Evolutionary conservation across 2,113 vertebrate species (phyloP).

Genomic region (Pimephales promelas): DNA sequence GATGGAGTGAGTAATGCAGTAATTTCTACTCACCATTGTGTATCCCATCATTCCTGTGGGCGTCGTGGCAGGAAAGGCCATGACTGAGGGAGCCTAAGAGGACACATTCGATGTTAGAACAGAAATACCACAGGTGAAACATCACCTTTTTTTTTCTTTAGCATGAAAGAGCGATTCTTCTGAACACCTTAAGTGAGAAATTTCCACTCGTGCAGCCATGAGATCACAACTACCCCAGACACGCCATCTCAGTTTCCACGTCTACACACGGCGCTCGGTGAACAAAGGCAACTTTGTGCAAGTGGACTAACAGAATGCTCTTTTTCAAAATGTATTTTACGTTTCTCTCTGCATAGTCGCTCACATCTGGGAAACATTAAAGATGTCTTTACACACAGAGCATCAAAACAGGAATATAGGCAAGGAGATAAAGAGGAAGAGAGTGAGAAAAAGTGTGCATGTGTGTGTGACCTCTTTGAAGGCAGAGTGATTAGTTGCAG

Average conservation of each 20-base stretch:
- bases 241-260: constrained; percentile 34
- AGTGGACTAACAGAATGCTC: constrained; percentile 18
- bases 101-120: constrained; percentile 56
- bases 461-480: constrained; percentile 38
- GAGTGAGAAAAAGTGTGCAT: neutral
- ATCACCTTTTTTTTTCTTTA: neutral
- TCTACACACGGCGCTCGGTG: constrained; percentile 9
- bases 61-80: constrained; percentile 94
- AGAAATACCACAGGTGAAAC: constrained; percentile 35
- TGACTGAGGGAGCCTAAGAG: constrained; percentile 88
- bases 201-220: constrained; percentile 43
- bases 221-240: constrained; percentile 43
- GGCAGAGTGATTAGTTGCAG: constrained; percentile 60
- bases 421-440: constrained; percentile 24
- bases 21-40: constrained; percentile 83
- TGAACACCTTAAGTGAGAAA: constrained; percentile 50
- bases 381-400: constrained; percentile 36
- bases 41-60: constrained; percentile 94
- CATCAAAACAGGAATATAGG: constrained; percentile 24
- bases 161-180: constrained; percentile 44
- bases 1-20: constrained; percentile 6
- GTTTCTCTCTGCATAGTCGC: neutral
- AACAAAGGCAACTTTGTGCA: constrained; percentile 48
- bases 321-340: constrained; percentile 32
- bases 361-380: constrained; percentile 57